phyloP scores from a whole-genome alignment of 2,113 vertebrate species.

The Manacus vitellinus region DNA sequence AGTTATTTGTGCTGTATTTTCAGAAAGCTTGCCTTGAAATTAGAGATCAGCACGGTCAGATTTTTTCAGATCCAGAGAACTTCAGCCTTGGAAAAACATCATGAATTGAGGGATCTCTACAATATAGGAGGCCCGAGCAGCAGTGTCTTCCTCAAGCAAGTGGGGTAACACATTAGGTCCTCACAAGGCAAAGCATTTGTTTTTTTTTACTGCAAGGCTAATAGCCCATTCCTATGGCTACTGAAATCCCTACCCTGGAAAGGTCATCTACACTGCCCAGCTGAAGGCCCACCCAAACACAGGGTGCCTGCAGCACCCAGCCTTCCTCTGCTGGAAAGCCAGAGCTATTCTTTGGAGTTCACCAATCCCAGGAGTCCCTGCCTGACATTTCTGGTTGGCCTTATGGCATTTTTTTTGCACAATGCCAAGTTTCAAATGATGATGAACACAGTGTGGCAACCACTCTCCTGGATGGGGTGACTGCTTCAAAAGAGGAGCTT shows the following conservation, averaged over 20 bases:
- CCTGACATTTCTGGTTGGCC: not conserved
- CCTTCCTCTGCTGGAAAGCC: not conserved
- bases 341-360: not conserved
- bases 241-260: not conserved
- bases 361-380: not conserved
- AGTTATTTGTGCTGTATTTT: not conserved
- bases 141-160: not conserved
- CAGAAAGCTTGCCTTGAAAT: not conserved
- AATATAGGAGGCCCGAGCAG: not conserved
- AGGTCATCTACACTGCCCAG: not conserved
- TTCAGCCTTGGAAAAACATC: not conserved
- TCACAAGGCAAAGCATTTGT: not conserved
- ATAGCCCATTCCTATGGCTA: not conserved
- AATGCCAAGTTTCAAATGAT: not conserved
- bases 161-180: not conserved
- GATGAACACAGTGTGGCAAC: not conserved
- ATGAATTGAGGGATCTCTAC: not conserved
- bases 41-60: not conserved
- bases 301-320: not conserved
- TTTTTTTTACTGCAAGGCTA: not conserved
- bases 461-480: too few species aligned
- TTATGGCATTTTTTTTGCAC: not conserved
- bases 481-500: not conserved
- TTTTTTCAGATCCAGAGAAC: not conserved
- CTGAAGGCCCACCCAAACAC: not conserved